Base-by-base conservation (phyloP, 2,888 invertebrate species). In the Tipula vernalis region DNA sequence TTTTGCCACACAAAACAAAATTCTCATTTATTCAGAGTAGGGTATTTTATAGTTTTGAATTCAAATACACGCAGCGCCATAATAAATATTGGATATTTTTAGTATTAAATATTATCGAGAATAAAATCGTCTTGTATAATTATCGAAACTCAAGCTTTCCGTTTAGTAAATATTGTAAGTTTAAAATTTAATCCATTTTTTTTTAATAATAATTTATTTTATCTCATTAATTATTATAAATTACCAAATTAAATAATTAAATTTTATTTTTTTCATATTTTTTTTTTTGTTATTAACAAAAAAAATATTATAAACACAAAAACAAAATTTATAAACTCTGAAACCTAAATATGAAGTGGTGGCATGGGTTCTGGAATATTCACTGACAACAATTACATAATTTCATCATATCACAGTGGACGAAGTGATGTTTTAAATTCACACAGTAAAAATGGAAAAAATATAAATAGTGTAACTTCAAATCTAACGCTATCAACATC, bases 321-420 rank as follows among this genome's bases (percentile, higher is more conserved):
- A 84, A 84, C 13, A 84, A 36, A 36, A 84, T 13, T 39, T 15
- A 84, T 84, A 15, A 84, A 84, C 36, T n/a, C 5, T 39, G 41
- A 84, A 84, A 13, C 39, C 5, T 39, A 41, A 84, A 71, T 71
- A 13, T 84, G 84, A 84, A 86, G 86, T 51, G 86, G 86, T 86
- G 86, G 86, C 28, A 86, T 86, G 51, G 57, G 57, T 57, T 86
- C 86, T 51, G 86, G 86, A 39, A 86, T 86, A 51, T 86, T 86
- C 51, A 86, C 39, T 86, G 51, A 57, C 36, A 44, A 85, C 42
- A 85, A 85, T 85, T 85, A 85, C 42, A 85, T 85, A 85, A 42
- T 85, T 18, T 42, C 85, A 85, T 85, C 85, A 85, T 85, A 41
- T 85, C 85, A 85, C 39, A 85, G 85, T 85, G 85, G 42, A 42